Percentiles rank a stretch among this genome's conserved stretches.
Conservation (phyloP, 2,888 invertebrate genomes). For the Ceratothoa steindachneri region DNA sequence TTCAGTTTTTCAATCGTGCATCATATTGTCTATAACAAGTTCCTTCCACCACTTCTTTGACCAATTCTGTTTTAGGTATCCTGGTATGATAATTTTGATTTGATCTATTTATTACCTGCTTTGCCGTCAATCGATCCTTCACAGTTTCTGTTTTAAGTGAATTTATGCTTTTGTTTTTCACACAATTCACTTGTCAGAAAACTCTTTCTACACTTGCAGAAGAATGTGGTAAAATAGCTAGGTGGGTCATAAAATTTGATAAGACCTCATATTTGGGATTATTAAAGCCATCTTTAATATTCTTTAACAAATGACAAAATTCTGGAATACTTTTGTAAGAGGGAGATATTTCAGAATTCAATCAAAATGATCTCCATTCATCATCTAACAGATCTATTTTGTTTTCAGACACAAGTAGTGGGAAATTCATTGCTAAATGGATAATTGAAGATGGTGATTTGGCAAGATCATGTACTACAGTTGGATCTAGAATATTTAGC, state of each 20-base stretch:
- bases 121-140: conserved; percentile 13
- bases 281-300: not conserved
- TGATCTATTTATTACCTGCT: not conserved
- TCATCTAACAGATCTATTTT: conserved; percentile 8
- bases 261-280: not conserved
- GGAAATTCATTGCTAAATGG: conserved; percentile 9
- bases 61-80: not conserved
- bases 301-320: conserved; percentile 2
- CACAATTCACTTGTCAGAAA: conserved; percentile 8
- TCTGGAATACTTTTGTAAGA: not conserved
- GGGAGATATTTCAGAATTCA: not conserved
- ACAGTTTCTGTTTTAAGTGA: conserved; percentile 14
- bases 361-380: conserved; percentile 8
- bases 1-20: not conserved
- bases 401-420: not conserved
- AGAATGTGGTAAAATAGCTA: conserved; percentile 17
- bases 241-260: not conserved
- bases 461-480: conserved; percentile 5
- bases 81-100: not conserved
- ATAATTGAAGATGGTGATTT: conserved; percentile 8
- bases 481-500: conserved; percentile 14
- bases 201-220: conserved; percentile 11
- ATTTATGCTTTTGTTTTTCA: conserved; percentile 15
- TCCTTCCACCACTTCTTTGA: not conserved
- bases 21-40: not conserved